Percentiles rank a stretch among this genome's conserved stretches.
Conservation (phyloP, 2,113 vertebrate genomes). For the Pituophis catenifer region DNA sequence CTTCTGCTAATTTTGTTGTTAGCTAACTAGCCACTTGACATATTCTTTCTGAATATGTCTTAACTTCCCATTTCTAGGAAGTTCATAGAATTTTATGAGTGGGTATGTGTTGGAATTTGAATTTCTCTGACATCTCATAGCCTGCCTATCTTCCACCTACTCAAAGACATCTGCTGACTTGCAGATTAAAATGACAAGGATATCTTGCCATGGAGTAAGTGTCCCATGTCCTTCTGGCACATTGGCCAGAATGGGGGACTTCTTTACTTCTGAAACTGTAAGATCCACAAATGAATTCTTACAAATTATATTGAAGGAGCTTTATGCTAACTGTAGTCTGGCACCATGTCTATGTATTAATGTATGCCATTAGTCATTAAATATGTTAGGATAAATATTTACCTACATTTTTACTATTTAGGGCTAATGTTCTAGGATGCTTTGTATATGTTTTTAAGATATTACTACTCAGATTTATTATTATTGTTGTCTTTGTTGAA, state of each 20-base stretch:
- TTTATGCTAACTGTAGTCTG: background rate
- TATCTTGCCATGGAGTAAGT: background rate
- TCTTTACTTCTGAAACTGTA: accelerated
- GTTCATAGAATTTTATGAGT: background rate
- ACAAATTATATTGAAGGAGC: accelerated
- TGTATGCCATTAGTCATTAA: background rate
- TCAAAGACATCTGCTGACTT: background rate
- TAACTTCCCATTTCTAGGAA: background rate
- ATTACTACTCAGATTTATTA: background rate
- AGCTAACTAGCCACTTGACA: accelerated
- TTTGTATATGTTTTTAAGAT: background rate
- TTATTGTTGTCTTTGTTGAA: background rate
- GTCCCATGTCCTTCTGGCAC: background rate
- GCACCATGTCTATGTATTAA: background rate
- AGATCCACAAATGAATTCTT: background rate
- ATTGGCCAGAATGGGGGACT: background rate
- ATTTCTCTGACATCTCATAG: background rate
- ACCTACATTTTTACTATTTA: background rate
- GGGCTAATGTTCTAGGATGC: background rate
- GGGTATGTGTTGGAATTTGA: background rate
- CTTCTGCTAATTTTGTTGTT: background rate
- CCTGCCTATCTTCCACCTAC: background rate
- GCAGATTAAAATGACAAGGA: background rate
- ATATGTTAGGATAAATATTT: background rate
- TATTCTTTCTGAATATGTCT: background rate